Evolutionary conservation across 2,113 vertebrate species (phyloP).

Genomic region (Furnarius figulus): DNA sequence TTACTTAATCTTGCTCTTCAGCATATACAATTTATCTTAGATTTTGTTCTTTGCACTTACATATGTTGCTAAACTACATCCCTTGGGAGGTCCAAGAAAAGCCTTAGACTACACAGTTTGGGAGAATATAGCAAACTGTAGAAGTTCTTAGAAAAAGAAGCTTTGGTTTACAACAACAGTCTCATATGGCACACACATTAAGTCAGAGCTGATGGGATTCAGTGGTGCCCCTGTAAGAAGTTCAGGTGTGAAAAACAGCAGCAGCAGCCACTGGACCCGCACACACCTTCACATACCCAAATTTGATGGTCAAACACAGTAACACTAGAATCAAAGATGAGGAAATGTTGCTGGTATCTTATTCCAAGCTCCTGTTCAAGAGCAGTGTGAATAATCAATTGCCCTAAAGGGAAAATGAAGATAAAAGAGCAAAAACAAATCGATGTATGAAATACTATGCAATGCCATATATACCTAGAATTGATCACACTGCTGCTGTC

Average conservation of each 20-base stretch:
- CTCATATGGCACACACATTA: neutral
- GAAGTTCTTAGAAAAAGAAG: neutral
- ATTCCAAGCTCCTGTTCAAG: neutral
- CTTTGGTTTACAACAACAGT: neutral
- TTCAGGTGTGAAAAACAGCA: neutral
- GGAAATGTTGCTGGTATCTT: slow-evolving; percentile 10
- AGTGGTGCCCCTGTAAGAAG: neutral
- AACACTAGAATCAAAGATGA: neutral
- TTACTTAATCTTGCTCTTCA: neutral
- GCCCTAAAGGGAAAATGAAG: slow-evolving; percentile 22
- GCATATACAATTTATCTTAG: neutral
- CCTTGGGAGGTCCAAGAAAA: neutral
- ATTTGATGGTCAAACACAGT: neutral
- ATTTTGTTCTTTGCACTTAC: neutral
- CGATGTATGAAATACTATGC: slow-evolving; percentile 29
- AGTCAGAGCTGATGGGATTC: neutral
- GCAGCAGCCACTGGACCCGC: neutral
- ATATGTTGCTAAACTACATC: neutral
- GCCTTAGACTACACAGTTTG: neutral
- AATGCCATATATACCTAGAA: slow-evolving; percentile 24
- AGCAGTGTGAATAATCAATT: slow-evolving; percentile 60
- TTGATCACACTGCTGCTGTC: slow-evolving; percentile 32
- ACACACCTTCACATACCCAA: neutral
- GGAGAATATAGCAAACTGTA: neutral
- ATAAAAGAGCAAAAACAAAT: slow-evolving; percentile 57